These are phyloP conservation scores for Cygnus atratus DNA, from an alignment of 2,113 vertebrate species.

Conservation along the genomic window DNA sequence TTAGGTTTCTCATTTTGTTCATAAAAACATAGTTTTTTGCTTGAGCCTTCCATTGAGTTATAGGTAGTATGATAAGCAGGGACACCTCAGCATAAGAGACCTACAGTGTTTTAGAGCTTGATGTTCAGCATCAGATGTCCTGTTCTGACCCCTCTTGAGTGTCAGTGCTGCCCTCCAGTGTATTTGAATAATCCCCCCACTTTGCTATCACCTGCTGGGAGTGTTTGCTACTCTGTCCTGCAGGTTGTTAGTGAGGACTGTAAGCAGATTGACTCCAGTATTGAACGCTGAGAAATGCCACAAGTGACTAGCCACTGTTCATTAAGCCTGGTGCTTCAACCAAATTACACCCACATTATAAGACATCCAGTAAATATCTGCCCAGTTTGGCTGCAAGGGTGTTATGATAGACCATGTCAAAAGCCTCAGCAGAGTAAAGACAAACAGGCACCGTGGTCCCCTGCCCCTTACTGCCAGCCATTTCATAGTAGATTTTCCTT, in stretches of 20 bases:
- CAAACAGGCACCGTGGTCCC: background rate
- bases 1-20: background rate
- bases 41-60: background rate
- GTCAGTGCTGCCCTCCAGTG: background rate
- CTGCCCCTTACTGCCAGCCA: background rate
- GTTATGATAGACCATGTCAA: background rate
- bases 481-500: background rate
- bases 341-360: background rate
- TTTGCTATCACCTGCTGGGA: background rate
- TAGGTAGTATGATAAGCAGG: background rate
- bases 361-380: background rate
- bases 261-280: background rate
- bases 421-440: background rate
- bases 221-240: background rate
- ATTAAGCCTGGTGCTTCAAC: background rate
- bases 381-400: background rate
- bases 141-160: background rate
- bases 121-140: no score
- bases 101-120: background rate
- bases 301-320: background rate
- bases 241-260: background rate
- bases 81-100: background rate
- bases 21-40: background rate
- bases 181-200: background rate
- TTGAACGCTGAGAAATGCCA: background rate